Conservation (phyloP, 2,797 vertebrate species). For the Percopsis omiscomaycus region DNA sequence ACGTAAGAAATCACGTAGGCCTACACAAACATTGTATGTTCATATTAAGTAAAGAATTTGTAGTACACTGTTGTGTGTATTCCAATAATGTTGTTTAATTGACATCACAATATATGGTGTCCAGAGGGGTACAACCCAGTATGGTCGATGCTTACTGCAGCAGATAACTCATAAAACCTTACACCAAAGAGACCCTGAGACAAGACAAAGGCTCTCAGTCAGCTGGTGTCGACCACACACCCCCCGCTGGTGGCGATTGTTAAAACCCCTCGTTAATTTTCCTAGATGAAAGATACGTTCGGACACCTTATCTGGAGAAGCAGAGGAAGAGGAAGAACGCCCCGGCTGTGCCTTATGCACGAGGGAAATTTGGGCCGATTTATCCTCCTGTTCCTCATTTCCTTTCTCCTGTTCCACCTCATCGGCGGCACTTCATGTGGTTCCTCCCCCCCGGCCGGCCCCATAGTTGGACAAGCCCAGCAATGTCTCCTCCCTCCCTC, state of each 20-base stretch:
- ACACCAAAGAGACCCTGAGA: conserved; percentile 24
- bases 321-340: conserved; percentile 33
- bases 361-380: conserved; percentile 55
- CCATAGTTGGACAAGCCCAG: conserved; percentile 59
- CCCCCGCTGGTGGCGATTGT: conserved; percentile 15
- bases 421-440: conserved; percentile 76
- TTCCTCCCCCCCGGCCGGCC: conserved; percentile 63
- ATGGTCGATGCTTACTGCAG: no score
- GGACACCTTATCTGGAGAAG: conserved; percentile 15
- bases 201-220: conserved; percentile 14
- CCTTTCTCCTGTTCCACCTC: conserved; percentile 73
- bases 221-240: conserved; percentile 17
- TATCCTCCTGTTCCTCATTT: conserved; percentile 73
- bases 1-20: no score
- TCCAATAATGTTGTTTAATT: no score
- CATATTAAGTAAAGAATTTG: no score
- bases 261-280: conserved; percentile 32
- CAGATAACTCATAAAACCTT: no score
- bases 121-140: no score
- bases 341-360: conserved; percentile 31
- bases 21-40: no score
- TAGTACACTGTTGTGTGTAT: no score
- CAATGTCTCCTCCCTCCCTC: conserved; percentile 35
- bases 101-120: no score
- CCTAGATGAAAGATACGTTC: conserved; percentile 40